Evolutionary conservation across 2,113 vertebrate species (phyloP), one percentile per base, ranked within the genome.

Genomic region (Lamprotornis superbus): DNA sequence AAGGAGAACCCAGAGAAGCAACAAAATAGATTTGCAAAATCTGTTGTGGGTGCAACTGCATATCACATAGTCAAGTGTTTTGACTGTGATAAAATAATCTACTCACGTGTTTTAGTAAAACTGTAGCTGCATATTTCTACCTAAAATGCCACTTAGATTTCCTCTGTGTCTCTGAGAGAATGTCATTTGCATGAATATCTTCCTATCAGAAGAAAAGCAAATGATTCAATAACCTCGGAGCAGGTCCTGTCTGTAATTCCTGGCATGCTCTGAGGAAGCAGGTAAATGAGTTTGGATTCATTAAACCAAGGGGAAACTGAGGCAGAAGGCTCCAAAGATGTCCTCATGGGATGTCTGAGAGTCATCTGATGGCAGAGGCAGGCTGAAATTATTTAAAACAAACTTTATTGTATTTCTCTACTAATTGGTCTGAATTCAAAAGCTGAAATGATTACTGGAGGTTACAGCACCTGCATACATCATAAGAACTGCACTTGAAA

Each of bases 1-100:
- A 93, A 89, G 76, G 49, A 71, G 79, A 93, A 87, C 50, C 50
- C 71, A 68, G 35, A 83, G 56, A 83, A 77, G 67, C 76, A 57
- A 75, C 70, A 80, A 88, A 94, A 86, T 83, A 31, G 1, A 2
- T 44, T 89, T 88, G 42, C 18, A 79, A 88, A 86, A 74, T 70
- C 91, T 91, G 21, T n/a, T 67, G 33, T 78, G 65, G 79, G 64
- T 90, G 35, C 59, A 86, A 89, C 78, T 73, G 52, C 1, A 0
- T 90, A n/a, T 85, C 80, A 61, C n/a, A 3, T 86, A 90, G 81
- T 90, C 73, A 60, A 78, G 20, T 86, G 88, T 92, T 95, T 92
- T 88, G 89, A 70, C 83, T 89, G 67, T 71, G 94, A 78, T 71
- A 89, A 96, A 94, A 63, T 67, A 85, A 75, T 68, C 44, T 70